phyloP scores from a whole-genome alignment of 2,797 vertebrate genomes.

The Argyrosomus regius region DNA sequence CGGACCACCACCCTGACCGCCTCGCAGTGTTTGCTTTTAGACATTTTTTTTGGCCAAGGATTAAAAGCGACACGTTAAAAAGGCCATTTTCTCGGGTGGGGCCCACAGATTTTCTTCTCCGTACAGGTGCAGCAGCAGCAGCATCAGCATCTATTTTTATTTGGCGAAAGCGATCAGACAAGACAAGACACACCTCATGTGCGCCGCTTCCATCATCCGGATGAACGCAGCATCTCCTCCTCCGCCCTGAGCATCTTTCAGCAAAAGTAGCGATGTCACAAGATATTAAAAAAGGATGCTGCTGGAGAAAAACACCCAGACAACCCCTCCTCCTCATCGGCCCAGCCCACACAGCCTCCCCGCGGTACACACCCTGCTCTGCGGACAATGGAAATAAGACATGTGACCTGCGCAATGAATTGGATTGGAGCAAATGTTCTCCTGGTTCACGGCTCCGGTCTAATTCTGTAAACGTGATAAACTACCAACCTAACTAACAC shows the following conservation, averaged over 20 bases:
- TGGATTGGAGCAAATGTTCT: conserved; percentile 34
- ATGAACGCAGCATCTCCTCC: conserved; percentile 44
- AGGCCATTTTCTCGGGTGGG: conserved; percentile 27
- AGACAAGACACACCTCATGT: conserved; percentile 31
- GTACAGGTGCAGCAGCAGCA: conserved; percentile 35
- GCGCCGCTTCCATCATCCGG: conserved; percentile 7
- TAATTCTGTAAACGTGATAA: conserved; percentile 21
- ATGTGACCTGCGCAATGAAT: conserved; percentile 77
- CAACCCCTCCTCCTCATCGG: neutral
- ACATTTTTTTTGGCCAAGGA: conserved; percentile 72
- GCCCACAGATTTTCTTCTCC: conserved; percentile 40
- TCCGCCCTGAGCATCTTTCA: conserved; percentile 55
- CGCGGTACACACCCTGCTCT: conserved; percentile 84
- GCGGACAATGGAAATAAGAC: conserved; percentile 82
- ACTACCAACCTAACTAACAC: neutral
- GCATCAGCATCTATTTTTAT: neutral
- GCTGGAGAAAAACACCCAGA: conserved; percentile 32
- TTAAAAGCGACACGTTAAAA: conserved; percentile 18
- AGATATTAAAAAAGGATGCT: conserved; percentile 34
- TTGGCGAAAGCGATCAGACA: conserved; percentile 5
- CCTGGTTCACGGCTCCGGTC: conserved; percentile 1
- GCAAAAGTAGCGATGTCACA: conserved; percentile 27
- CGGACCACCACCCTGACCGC: conserved; percentile 96
- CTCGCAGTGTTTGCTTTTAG: conserved; percentile 88
- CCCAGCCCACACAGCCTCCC: conserved; percentile 68